Evolutionary conservation across 2,797 vertebrate species (phyloP).

Genomic region (Columba guinea): DNA sequence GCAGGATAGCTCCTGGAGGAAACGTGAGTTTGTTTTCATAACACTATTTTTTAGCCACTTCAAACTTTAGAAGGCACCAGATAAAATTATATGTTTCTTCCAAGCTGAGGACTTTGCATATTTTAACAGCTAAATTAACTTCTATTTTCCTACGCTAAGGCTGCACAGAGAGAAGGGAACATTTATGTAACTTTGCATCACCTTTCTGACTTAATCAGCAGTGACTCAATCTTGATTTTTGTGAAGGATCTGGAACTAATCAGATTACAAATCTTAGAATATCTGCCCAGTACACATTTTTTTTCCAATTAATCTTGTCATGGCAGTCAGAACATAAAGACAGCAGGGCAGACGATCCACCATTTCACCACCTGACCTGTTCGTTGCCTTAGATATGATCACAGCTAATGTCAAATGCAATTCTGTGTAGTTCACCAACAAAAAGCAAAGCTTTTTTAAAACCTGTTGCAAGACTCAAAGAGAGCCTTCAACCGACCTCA

Average conservation of each 20-base stretch:
- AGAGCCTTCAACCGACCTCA: not conserved
- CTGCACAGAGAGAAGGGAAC: not conserved
- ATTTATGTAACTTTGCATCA: not conserved
- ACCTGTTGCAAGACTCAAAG: not conserved
- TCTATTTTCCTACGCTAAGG: not conserved
- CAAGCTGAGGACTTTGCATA: not conserved
- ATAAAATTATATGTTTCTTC: constrained; percentile 34
- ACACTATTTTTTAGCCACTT: not conserved
- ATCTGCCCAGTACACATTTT: not conserved
- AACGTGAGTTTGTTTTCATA: not conserved
- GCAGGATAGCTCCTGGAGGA: not conserved
- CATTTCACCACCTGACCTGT: not conserved
- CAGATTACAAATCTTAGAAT: not conserved
- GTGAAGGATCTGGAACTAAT: not conserved
- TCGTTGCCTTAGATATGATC: not conserved
- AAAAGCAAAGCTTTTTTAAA: not conserved
- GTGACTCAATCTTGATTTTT: constrained; percentile 1
- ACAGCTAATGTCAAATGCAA: not conserved
- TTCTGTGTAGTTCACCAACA: not conserved
- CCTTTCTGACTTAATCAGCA: constrained; percentile 45
- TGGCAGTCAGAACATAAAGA: not conserved
- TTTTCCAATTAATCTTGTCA: not conserved
- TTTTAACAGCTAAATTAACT: constrained; percentile 27
- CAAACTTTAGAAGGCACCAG: not conserved
- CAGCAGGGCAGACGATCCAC: not conserved